phyloP scores from a whole-genome alignment of 2,888 invertebrate genomes.

The Scotopteryx bipunctaria region DNA sequence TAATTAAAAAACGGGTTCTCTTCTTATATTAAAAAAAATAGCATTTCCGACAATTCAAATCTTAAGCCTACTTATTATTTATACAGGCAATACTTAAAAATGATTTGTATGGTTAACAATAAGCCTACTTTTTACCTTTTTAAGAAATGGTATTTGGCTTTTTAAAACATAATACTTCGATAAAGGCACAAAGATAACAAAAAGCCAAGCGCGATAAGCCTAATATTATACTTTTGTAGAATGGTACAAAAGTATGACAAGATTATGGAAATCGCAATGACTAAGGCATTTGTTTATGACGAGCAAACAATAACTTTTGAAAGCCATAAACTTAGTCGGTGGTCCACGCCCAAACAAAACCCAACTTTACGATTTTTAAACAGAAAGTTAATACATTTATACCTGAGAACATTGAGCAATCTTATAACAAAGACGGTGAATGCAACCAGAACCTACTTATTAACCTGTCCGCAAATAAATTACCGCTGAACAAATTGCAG shows the following conservation, averaged over 20 bases:
- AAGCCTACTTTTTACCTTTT: too few species aligned
- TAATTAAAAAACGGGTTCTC: too few species aligned
- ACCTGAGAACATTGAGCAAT: slow-evolving; percentile 45
- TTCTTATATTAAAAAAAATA: too few species aligned
- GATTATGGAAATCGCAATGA: slow-evolving; percentile 30
- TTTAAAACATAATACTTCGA: slow-evolving; percentile 14
- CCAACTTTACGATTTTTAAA: slow-evolving; percentile 7
- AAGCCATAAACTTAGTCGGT: slow-evolving; percentile 34
- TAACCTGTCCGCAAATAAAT: slow-evolving; percentile 48
- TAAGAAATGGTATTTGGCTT: background rate
- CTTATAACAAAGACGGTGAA: slow-evolving; percentile 22
- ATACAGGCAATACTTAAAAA: too few species aligned
- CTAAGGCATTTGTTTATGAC: slow-evolving; percentile 26
- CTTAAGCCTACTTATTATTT: too few species aligned
- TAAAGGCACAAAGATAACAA: slow-evolving; percentile 22
- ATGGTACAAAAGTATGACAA: slow-evolving; percentile 15
- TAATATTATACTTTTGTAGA: slow-evolving; percentile 26
- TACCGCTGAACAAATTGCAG: slow-evolving; percentile 47
- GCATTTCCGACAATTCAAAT: too few species aligned
- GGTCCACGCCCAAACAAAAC: slow-evolving; percentile 24
- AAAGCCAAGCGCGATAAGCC: slow-evolving; percentile 25
- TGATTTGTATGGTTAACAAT: too few species aligned
- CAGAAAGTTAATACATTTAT: slow-evolving; percentile 33
- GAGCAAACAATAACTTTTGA: slow-evolving; percentile 26
- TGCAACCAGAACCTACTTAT: slow-evolving; percentile 39